Evolutionary conservation across 1,140 invertebrate genomes (phyloP).

Genomic region (Zaprionus nigranus): DNA sequence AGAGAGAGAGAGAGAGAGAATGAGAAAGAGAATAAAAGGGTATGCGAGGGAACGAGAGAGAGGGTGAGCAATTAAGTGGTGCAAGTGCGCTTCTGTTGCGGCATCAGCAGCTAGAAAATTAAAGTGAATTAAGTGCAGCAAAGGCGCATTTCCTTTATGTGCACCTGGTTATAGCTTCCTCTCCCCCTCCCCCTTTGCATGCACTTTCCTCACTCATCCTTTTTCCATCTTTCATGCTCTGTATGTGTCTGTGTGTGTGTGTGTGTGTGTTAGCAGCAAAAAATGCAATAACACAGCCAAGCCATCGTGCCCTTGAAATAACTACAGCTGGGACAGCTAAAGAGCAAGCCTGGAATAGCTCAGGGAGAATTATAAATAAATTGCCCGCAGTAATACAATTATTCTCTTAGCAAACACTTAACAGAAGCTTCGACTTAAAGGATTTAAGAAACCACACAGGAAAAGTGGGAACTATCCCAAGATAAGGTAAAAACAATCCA

Average conservation of each 20-base stretch:
- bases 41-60: not conserved
- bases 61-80: conserved; percentile 9
- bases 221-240: not conserved
- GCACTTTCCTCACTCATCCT: too few species aligned
- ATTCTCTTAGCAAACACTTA: not conserved
- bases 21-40: conserved; percentile 6
- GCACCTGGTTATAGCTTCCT: not conserved
- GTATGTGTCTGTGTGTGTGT: too few species aligned
- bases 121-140: conserved; percentile 68
- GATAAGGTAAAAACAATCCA: too few species aligned
- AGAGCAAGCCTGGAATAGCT: not conserved
- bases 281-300: conserved; percentile 5
- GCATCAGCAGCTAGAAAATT: conserved; percentile 30
- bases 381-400: not conserved
- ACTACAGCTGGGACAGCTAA: not conserved
- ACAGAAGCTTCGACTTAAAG: not conserved
- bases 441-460: not conserved
- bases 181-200: not conserved
- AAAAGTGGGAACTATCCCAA: not conserved
- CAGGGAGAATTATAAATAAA: not conserved
- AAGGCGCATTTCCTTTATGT: conserved; percentile 24
- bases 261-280: not conserved
- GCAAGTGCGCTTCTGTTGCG: conserved; percentile 16
- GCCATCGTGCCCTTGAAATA: conserved; percentile 8
- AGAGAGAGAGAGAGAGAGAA: not conserved